A percentile compares a stretch with the other conserved stretches of the same genome.
phyloP scores from a whole-genome alignment of 2,797 vertebrate species.

The Carapus acus region DNA sequence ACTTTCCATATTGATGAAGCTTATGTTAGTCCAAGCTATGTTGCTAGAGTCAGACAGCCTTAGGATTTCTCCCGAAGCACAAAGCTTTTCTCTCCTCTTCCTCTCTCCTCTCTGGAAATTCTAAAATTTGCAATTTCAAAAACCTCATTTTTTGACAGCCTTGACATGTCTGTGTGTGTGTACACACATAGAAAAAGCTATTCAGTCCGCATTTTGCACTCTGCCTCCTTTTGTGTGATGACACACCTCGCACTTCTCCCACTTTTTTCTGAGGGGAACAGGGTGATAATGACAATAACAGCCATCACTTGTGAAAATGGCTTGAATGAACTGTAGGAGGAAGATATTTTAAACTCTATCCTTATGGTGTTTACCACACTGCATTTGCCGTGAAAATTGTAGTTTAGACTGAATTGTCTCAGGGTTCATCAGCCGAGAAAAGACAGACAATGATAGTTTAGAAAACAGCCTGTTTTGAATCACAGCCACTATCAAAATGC shows the following conservation, averaged over 20 bases:
- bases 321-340: slow-evolving; percentile 22
- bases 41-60: too few species aligned
- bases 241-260: slow-evolving; percentile 15
- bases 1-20: too few species aligned
- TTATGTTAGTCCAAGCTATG: too few species aligned
- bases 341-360: slow-evolving; percentile 21
- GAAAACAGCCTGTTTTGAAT: too few species aligned
- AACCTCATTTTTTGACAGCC: too few species aligned
- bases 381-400: neutral
- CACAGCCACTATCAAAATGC: too few species aligned
- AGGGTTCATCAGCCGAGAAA: slow-evolving; percentile 2
- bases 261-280: slow-evolving; percentile 19
- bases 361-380: slow-evolving; percentile 9
- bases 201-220: too few species aligned
- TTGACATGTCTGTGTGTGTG: too few species aligned
- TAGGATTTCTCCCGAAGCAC: too few species aligned
- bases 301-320: slow-evolving; percentile 16
- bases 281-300: slow-evolving; percentile 42
- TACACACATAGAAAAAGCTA: slow-evolving; percentile 3
- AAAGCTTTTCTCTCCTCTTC: too few species aligned
- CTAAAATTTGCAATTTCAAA: too few species aligned
- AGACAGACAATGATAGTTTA: neutral
- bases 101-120: too few species aligned
- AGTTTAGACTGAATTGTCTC: slow-evolving; percentile 7
- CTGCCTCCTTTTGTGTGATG: slow-evolving; percentile 1